Conservation (phyloP, 2,113 vertebrate species). For the Anarrhichthys ocellatus region DNA sequence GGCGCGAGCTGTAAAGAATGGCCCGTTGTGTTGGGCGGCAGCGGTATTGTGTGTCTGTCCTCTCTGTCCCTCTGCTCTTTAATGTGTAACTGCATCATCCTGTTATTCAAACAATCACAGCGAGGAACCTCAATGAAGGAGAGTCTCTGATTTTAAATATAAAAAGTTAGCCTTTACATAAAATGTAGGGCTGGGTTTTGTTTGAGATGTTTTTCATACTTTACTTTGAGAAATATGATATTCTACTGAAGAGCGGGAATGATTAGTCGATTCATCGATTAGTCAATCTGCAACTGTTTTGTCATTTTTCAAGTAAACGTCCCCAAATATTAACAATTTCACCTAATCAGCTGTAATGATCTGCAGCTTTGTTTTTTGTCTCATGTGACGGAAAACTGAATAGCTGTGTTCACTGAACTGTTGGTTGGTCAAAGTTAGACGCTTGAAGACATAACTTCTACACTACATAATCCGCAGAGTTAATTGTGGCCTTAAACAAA, state of each 20-base stretch:
- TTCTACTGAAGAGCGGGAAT: not conserved
- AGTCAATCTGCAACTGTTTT: not conserved
- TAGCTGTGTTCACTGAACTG: not conserved
- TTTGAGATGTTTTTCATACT: constrained; percentile 12
- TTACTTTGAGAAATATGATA: not conserved
- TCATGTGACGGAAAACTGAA: not conserved
- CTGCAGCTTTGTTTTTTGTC: not conserved
- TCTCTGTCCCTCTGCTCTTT: constrained; percentile 43
- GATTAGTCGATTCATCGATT: not conserved
- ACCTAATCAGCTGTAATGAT: not conserved
- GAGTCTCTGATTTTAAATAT: constrained; percentile 29
- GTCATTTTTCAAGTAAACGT: not conserved
- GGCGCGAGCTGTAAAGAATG: constrained; percentile 85
- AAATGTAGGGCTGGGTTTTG: not conserved
- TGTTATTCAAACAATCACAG: constrained; percentile 58
- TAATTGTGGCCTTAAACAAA: not conserved
- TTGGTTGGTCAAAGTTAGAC: not conserved
- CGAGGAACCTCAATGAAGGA: constrained; percentile 33
- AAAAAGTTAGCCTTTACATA: constrained; percentile 17
- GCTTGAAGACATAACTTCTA: not conserved
- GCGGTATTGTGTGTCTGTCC: constrained; percentile 76
- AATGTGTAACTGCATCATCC: constrained; percentile 62
- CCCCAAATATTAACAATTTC: not conserved
- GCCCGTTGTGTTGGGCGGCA: constrained; percentile 86
- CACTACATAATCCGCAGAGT: not conserved